Evolutionary conservation across 2,888 invertebrate genomes (phyloP), one percentile per base, ranked within the genome.

Genomic region (Lissocephala sabroskyi): DNA sequence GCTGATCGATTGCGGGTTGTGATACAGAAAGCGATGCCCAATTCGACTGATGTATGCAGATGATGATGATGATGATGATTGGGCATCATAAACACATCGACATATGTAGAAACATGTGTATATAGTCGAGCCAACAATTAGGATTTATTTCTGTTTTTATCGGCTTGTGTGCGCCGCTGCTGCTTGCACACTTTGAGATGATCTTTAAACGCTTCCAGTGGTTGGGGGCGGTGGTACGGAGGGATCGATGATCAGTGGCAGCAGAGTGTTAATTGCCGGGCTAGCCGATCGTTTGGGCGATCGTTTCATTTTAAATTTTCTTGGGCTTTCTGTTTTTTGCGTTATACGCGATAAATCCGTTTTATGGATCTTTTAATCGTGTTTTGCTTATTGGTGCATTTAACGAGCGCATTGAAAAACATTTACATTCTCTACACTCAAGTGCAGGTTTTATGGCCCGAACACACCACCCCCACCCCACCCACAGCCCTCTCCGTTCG

Each of bases 41-140:
- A n/a, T n/a, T n/a, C n/a, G n/a, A n/a, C n/a, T n/a, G n/a, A n/a
- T n/a, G n/a, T n/a, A n/a, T n/a, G n/a, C n/a, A n/a, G n/a, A n/a
- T n/a, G n/a, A n/a, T n/a, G n/a, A n/a, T n/a, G n/a, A n/a, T 67
- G 65, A 67, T 68, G 74, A 74, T 70, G 68, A 70, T 70, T 70
- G 74, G 70, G 64, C 16, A 62, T 71, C 66, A 70, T 74, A 70
- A 70, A 70, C 68, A 70, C 43, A 70, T 59, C 63, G 49, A 74
- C 62, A 63, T 35, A 6, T 61, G 61, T 63, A 61, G 57, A 65
- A 68, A 73, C 62, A 65, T 56, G 45, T 61, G 59, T 63, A 65
- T 41, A 33, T 36, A 37, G n/a, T n/a, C n/a, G 17, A 52, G 47
- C 42, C 60, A 57, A 56, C 58, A 53, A 56, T 63, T 64, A 57